Percentiles rank a stretch among this genome's conserved stretches.
These are phyloP conservation scores for Tiphia femorata DNA, from an alignment of 2,888 invertebrate genomes.

Conservation along the genomic window DNA sequence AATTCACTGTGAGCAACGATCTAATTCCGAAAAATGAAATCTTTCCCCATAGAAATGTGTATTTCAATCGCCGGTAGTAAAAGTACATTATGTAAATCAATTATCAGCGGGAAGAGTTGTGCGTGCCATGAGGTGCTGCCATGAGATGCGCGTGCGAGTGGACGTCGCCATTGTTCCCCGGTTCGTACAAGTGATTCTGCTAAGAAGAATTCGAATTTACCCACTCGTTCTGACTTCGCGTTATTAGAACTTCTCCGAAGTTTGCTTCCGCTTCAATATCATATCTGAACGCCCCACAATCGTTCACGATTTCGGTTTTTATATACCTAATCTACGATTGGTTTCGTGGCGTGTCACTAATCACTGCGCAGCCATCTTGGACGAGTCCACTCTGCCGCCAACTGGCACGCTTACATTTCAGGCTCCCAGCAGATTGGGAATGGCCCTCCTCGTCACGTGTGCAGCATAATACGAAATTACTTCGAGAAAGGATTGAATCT, in stretches of 20 bases:
- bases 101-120: slow-evolving; percentile 33
- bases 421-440: slow-evolving; percentile 6
- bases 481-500: slow-evolving; percentile 12
- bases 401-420: slow-evolving; percentile 32
- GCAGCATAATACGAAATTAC: neutral
- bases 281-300: too few species aligned
- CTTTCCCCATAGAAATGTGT: neutral
- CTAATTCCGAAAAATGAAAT: neutral
- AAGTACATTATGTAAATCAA: slow-evolving; percentile 49
- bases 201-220: neutral
- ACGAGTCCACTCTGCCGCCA: slow-evolving; percentile 64
- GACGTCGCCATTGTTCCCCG: slow-evolving; percentile 52
- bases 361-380: slow-evolving; percentile 62
- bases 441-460: slow-evolving; percentile 2
- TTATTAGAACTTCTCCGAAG: too few species aligned
- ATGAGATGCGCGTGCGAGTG: slow-evolving; percentile 41
- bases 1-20: too few species aligned
- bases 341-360: slow-evolving; percentile 30
- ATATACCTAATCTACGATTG: too few species aligned
- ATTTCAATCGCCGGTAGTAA: slow-evolving; percentile 8
- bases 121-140: slow-evolving; percentile 40
- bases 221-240: too few species aligned
- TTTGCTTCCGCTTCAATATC: too few species aligned
- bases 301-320: too few species aligned
- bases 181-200: slow-evolving; percentile 41